Percentiles rank a stretch among this genome's conserved stretches.
phyloP scores from a whole-genome alignment of 2,113 vertebrate species.

The Elachura formosa region DNA sequence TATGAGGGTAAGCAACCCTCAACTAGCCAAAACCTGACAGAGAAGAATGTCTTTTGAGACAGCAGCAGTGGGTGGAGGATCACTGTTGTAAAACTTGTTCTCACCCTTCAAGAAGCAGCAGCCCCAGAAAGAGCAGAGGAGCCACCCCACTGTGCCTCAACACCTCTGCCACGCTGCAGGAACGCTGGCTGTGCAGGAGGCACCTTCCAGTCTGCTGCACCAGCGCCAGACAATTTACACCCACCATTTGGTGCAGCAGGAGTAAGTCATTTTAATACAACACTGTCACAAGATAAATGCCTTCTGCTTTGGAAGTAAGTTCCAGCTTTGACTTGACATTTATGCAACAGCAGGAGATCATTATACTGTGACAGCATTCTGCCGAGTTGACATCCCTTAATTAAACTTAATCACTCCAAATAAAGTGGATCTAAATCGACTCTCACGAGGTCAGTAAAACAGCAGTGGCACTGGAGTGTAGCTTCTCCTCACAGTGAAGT shows the following conservation, averaged over 20 bases:
- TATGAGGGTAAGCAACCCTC: not conserved
- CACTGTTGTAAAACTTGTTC: not conserved
- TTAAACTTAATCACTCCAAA: conserved; percentile 62
- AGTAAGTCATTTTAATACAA: conserved; percentile 55
- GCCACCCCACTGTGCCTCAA: not conserved
- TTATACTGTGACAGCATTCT: conserved; percentile 59
- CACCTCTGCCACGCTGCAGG: not conserved
- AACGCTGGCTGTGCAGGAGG: not conserved
- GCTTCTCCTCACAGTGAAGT: not conserved
- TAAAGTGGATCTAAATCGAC: conserved; percentile 24
- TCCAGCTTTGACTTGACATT: conserved; percentile 49
- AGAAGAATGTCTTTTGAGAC: not conserved
- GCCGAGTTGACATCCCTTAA: conserved; percentile 54
- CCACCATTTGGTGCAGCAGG: conserved; percentile 51
- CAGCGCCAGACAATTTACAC: conserved; percentile 50
- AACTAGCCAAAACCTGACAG: not conserved
- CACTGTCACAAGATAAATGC: conserved; percentile 55
- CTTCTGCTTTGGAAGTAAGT: conserved; percentile 52
- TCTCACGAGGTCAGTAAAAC: conserved; percentile 31
- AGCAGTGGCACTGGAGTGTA: not conserved
- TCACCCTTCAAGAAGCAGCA: not conserved
- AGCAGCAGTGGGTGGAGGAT: not conserved
- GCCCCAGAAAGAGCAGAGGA: not conserved
- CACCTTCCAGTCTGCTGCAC: conserved; percentile 54
- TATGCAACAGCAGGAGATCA: conserved; percentile 65